Evolutionary conservation across 2,888 invertebrate genomes (phyloP), one percentile per base, ranked within the genome.

Genomic region (Bedellia somnulentella): DNA sequence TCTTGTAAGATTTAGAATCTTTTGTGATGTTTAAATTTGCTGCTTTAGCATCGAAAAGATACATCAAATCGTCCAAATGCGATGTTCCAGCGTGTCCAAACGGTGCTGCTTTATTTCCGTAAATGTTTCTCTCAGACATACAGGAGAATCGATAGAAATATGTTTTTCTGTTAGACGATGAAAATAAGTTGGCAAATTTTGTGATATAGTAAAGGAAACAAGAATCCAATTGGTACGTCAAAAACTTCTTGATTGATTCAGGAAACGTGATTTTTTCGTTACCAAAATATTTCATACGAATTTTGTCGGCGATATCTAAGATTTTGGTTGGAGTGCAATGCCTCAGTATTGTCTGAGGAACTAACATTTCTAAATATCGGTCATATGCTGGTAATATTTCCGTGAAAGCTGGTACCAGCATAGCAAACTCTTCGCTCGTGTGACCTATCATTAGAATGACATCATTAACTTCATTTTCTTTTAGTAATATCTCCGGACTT

Each of bases 361-460:
- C 42, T 2, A 51, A 30, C 27, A 44, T 8, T 35, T 52, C 52
- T 11, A 35, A 26, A 16, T 40, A 44, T 18, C 32, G 36, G 14
- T 39, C 40, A 23, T 45, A 47, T 4, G 24, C 13, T 6, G 38
- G 27, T 10, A 42, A 15, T n/a, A 38, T 5, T 15, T 27, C 29
- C 4, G 35, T 28, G 4, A 27, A 21, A 3, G 27, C 6, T 4
- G 12, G 2, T 2, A 28, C 11, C 6, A 17, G 31, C 5, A 43
- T 27, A 4, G 44, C 27, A 5, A 85, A 84, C 57, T 88, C 88
- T 31, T 83, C 78, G 2, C 77, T 75, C 12, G 82, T 87, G 5
- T 83, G 48, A 5, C 88, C 88, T 15, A 82, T 67, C 49, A 89
- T 79, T 56, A 85, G 73, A 0, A 86, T 86, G 2, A 80, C 64